phyloP scores from a whole-genome alignment of 2,888 invertebrate genomes.

The Cephus spinipes region DNA sequence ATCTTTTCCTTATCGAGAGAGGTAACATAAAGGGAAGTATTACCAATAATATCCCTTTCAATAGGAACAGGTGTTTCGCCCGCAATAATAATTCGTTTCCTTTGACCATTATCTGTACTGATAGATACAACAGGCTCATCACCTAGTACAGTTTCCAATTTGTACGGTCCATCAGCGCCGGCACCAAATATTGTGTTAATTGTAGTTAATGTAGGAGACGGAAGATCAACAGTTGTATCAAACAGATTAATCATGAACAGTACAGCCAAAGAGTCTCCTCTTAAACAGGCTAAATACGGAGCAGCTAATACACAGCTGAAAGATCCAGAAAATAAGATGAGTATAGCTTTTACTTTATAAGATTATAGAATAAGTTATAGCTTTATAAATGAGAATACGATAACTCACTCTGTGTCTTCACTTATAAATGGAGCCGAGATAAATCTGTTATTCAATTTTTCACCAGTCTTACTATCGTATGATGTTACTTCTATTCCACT shows the following conservation, averaged over 20 bases:
- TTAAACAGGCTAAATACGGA: slow-evolving; percentile 76
- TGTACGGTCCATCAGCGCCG: slow-evolving; percentile 56
- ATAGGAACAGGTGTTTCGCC: slow-evolving; percentile 60
- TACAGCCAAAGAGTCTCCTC: slow-evolving; percentile 68
- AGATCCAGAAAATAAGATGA: slow-evolving; percentile 30
- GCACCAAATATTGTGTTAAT: slow-evolving; percentile 60
- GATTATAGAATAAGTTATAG: slow-evolving; percentile 5
- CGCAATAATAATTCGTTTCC: slow-evolving; percentile 64
- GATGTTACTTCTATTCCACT: slow-evolving; percentile 60
- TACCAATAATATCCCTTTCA: slow-evolving; percentile 61
- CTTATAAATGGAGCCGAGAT: slow-evolving; percentile 58
- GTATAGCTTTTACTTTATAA: slow-evolving; percentile 15
- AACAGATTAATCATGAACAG: slow-evolving; percentile 74
- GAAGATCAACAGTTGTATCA: slow-evolving; percentile 48
- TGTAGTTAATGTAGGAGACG: slow-evolving; percentile 44
- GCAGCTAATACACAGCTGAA: slow-evolving; percentile 74
- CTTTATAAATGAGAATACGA: slow-evolving; percentile 6
- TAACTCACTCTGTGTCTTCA: slow-evolving; percentile 56
- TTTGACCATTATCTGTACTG: slow-evolving; percentile 50
- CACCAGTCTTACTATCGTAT: slow-evolving; percentile 62
- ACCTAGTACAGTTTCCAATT: slow-evolving; percentile 53
- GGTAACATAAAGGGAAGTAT: slow-evolving; percentile 58
- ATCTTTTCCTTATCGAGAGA: slow-evolving; percentile 60
- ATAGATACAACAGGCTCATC: slow-evolving; percentile 55
- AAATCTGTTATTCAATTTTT: slow-evolving; percentile 56